phyloP scores from a whole-genome alignment of 1,140 invertebrate genomes.

The Monochamus saltuarius region DNA sequence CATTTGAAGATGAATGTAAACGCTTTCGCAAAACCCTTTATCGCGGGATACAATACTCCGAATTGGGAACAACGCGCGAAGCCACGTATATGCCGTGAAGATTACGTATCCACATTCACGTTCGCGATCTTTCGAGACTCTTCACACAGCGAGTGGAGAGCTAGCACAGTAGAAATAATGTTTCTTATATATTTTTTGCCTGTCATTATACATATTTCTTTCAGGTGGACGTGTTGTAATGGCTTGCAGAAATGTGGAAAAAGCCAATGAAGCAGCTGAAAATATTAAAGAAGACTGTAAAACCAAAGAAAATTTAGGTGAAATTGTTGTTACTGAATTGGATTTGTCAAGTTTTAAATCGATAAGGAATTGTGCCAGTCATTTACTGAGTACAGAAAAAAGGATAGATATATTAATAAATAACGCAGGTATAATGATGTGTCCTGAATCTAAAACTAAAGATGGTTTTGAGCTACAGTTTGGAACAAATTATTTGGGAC shows the following conservation, averaged over 20 bases:
- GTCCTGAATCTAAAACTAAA: slow-evolving; percentile 62
- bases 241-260: slow-evolving; percentile 51
- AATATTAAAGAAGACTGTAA: slow-evolving; percentile 55
- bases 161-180: too few relatives aligned
- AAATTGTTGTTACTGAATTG: slow-evolving; percentile 61
- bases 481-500: slow-evolving; percentile 79
- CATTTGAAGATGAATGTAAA: too few relatives aligned
- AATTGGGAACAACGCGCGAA: too few relatives aligned
- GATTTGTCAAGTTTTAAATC: slow-evolving; percentile 73
- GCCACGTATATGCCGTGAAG: too few relatives aligned
- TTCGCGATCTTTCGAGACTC: too few relatives aligned
- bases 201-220: too few relatives aligned
- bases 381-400: slow-evolving; percentile 60
- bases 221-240: slow-evolving; percentile 51
- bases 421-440: slow-evolving; percentile 79
- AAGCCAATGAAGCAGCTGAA: slow-evolving; percentile 46
- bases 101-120: too few relatives aligned
- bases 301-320: slow-evolving; percentile 54
- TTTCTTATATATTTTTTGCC: too few relatives aligned
- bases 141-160: too few relatives aligned
- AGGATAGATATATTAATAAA: slow-evolving; percentile 77
- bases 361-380: slow-evolving; percentile 67
- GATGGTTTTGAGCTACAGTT: slow-evolving; percentile 82
- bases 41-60: too few relatives aligned
- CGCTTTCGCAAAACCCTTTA: too few relatives aligned